Evolutionary conservation across 2,888 invertebrate species (phyloP).

Genomic region (Melanophora roralis): DNA sequence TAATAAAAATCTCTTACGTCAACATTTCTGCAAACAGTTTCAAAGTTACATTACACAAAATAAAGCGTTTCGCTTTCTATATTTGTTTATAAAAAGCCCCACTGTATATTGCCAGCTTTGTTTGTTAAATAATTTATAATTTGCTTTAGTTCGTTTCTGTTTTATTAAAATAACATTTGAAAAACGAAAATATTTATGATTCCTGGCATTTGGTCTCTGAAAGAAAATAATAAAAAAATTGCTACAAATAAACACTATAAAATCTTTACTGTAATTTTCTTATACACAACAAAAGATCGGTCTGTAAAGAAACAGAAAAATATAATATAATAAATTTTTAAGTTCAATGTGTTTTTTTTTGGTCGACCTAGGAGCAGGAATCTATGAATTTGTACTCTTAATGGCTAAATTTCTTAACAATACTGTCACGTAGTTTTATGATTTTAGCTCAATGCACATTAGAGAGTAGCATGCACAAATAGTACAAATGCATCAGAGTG

Average conservation of each 20-base stretch:
- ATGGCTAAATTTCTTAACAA: conserved; percentile 52
- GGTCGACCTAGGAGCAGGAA: conserved; percentile 12
- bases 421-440: conserved; percentile 61
- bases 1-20: too few species aligned
- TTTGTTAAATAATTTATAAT: too few species aligned
- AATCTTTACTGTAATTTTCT: conserved; percentile 13
- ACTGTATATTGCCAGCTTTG: too few species aligned
- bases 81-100: too few species aligned
- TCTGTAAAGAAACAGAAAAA: not conserved
- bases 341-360: conserved; percentile 16
- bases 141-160: too few species aligned
- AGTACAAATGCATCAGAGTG: not conserved
- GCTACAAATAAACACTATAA: conserved; percentile 40
- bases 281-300: conserved; percentile 1
- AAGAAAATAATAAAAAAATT: conserved; percentile 24
- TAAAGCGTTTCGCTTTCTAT: too few species aligned
- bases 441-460: conserved; percentile 60
- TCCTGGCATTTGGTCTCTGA: not conserved
- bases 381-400: conserved; percentile 57
- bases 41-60: not conserved
- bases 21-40: too few species aligned
- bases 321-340: conserved; percentile 24
- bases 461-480: conserved; percentile 22
- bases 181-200: conserved; percentile 37
- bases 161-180: conserved; percentile 30